Conservation (phyloP, 2,888 invertebrate species). For the Thymelicus acteon region DNA sequence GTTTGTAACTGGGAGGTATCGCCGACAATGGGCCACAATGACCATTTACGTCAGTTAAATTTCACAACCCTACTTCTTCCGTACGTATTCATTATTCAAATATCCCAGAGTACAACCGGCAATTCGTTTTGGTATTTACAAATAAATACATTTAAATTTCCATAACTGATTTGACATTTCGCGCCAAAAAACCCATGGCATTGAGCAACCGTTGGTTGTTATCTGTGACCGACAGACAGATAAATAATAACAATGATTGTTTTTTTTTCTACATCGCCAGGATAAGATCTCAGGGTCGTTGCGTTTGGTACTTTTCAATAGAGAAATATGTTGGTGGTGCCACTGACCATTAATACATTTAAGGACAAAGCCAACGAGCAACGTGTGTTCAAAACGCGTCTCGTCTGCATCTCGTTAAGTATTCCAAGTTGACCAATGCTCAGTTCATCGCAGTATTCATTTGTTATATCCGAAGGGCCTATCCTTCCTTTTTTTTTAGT, state of each 20-base stretch:
- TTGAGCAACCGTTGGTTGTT: neutral
- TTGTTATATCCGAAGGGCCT: no score
- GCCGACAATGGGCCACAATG: no score
- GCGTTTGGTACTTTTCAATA: neutral
- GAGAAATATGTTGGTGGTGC: neutral
- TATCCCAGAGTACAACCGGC: neutral
- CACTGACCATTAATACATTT: no score
- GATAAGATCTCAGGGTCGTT: neutral
- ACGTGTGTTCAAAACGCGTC: no score
- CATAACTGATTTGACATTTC: neutral
- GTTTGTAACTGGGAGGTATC: neutral
- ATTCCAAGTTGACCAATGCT: no score
- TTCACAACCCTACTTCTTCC: no score
- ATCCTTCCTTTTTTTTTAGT: no score
- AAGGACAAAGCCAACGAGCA: no score
- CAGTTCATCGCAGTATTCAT: no score
- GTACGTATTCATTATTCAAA: neutral
- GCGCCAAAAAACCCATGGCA: neutral
- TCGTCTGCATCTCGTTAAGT: no score
- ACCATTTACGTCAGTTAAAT: no score
- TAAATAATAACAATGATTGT: slow-evolving; percentile 1
- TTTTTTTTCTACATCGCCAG: neutral
- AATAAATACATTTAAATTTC: neutral
- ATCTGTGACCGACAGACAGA: neutral
- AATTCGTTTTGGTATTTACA: neutral